Evolutionary conservation across 2,113 vertebrate species (phyloP), one percentile per base, ranked within the genome.

Genomic region (Tinamus guttatus): DNA sequence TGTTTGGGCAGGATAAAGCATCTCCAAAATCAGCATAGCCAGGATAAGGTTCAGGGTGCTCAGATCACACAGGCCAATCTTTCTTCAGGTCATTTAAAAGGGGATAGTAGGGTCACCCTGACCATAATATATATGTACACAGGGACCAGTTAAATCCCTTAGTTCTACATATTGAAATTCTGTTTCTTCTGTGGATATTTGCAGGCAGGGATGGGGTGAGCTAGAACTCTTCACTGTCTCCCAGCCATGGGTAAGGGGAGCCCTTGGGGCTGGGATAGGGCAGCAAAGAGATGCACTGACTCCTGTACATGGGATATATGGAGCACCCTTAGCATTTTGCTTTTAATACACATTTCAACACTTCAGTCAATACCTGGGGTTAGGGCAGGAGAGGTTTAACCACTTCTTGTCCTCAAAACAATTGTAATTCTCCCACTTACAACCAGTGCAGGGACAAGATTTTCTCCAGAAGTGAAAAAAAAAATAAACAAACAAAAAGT

Each of bases 231-330:
- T n/a, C 36, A 43, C 9, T 28, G 81, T 17, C 49, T 56, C 68
- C 90, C 52, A 34, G 84, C 63, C 0, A 0, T 6, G 49, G 30
- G 9, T 17, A 45, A 79, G 16, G 34, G 38, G 58, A 89, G 58
- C 22, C 20, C 62, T 54, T 30, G 51, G 40, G 32, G 28, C 28
- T 14, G 19, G 36, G 16, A 58, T 0, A 0, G 76, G 43, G 38
- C 2, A 16, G 27, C 17, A 67, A 45, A 20, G 45, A 25, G 21
- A 15, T 83, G 22, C 0, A 0, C 43, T 7, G 62, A 28, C 14
- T 49, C 27, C 63, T 3, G 3, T 28, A 17, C 4, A 2, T 3
- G 14, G 34, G 27, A 64, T 56, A 43, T 36, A 43, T 14, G 28
- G 27, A 91, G 25, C 11, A 3, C 24, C 14, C 25, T 60, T 4